Base-by-base conservation (phyloP, 2,113 vertebrate genomes). In the Grallaria varia region DNA sequence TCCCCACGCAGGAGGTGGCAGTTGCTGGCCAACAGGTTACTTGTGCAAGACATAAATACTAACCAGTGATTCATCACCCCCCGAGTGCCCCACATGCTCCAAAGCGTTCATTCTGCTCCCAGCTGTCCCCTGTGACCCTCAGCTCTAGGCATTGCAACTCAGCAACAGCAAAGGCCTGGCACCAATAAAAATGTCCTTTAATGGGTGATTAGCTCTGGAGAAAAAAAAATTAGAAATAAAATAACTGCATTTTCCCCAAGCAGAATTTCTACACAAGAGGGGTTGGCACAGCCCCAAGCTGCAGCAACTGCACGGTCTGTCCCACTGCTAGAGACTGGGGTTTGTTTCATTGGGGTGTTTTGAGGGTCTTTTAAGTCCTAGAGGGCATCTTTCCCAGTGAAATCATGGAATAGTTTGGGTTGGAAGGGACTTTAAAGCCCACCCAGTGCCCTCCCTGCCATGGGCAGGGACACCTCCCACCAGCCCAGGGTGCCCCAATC, bases 41-140 rank as follows among this genome's bases (percentile, higher is more conserved):
- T 44, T 15, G 8, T 6, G 47, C 23, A 33, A 75, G 45, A 24
- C 33, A 4, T 4, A 23, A 64, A 47, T 13, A 37, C 23, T 25
- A 47, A 50, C 21, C 20, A 50, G 44, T 2, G 4, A 31, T 24
- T 50, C 28, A 14, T 11, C 50, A 71, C 42, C 28, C 2, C 0
- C 24, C 1, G 8, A 45, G 19, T 0, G 3, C 44, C 20, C 13
- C 5, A 1, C 2, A 31, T 20, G 6, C 52, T 23, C 35, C 28
- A 19, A 19, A n/a, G 52, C 3, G 0, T 9, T 60, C 16, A 3
- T 15, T 37, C 35, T 20, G 35, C 49, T 68, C 45, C 45, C 20
- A 19, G 19, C 20, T 19, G 9, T 47, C 45, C 20, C 18, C 18
- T 47, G 45, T 18, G 45, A 47, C 16, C 58, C 42, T 56, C 66